A percentile compares a stretch with the other conserved stretches of the same genome.
Evolutionary conservation across 2,888 invertebrate genomes (phyloP).

Genomic region (Neocrepidodera transversa): DNA sequence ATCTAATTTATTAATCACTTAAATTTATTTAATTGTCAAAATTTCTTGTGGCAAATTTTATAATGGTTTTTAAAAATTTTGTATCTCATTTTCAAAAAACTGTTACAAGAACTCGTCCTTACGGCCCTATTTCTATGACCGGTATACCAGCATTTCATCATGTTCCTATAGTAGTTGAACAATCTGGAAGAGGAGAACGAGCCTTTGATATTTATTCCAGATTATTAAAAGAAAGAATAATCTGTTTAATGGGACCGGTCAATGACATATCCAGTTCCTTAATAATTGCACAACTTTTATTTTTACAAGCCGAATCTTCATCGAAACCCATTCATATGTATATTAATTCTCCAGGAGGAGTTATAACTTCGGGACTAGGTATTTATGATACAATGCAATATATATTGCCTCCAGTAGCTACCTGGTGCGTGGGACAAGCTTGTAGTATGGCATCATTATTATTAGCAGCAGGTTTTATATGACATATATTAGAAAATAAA

Average conservation of each 20-base stretch:
- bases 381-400: constrained; percentile 99
- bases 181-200: constrained; percentile 93
- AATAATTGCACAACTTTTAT: constrained; percentile 93
- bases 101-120: constrained; percentile 1
- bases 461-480: constrained; percentile 76
- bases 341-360: constrained; percentile 92
- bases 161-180: constrained; percentile 94
- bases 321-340: constrained; percentile 97
- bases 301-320: constrained; percentile 89
- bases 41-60: no score
- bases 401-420: constrained; percentile 91
- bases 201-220: constrained; percentile 97
- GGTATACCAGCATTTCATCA: constrained; percentile 57
- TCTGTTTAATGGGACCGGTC: constrained; percentile 96
- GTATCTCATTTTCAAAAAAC: constrained; percentile 18
- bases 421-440: constrained; percentile 95
- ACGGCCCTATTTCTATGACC: constrained; percentile 27
- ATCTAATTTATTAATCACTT: no score
- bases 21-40: no score
- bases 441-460: constrained; percentile 96
- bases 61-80: constrained; percentile 30
- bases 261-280: constrained; percentile 88
- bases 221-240: constrained; percentile 92
- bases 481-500: neutral
- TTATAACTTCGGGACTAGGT: constrained; percentile 92